These are phyloP conservation scores for Buathra laborator DNA, from an alignment of 2,888 invertebrate genomes.

Conservation along the genomic window DNA sequence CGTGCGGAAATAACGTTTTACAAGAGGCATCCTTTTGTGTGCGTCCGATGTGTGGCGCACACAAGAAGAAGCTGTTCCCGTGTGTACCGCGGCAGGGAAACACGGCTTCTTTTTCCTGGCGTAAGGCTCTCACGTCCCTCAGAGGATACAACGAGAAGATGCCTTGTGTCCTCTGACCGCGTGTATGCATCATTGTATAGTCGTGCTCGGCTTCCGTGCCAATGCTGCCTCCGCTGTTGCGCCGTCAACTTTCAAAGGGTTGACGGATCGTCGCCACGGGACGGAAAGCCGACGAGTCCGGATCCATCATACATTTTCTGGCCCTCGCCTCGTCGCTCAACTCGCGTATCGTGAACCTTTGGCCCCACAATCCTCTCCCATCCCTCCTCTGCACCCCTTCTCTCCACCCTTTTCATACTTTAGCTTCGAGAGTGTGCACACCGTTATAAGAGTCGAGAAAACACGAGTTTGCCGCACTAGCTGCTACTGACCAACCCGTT, in stretches of 20 bases:
- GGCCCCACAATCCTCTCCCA: constrained; percentile 35
- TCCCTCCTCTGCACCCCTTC: constrained; percentile 46
- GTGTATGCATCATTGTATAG: constrained; percentile 48
- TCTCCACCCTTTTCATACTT: not conserved
- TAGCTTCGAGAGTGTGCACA: not conserved
- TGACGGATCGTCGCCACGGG: constrained; percentile 84
- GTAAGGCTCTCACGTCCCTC: constrained; percentile 40
- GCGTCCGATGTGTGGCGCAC: not conserved
- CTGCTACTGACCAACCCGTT: constrained; percentile 16
- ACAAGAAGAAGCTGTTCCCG: constrained; percentile 18
- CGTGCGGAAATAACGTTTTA: not conserved
- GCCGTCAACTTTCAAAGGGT: constrained; percentile 82
- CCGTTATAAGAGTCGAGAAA: not conserved
- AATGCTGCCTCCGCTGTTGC: constrained; percentile 69
- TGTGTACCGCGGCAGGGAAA: not conserved
- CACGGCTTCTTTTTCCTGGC: constrained; percentile 41
- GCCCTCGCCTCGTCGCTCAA: constrained; percentile 63
- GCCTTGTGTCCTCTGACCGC: constrained; percentile 41
- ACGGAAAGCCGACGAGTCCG: constrained; percentile 80
- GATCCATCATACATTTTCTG: constrained; percentile 81
- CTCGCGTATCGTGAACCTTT: constrained; percentile 37
- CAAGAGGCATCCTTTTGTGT: not conserved
- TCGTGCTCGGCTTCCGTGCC: constrained; percentile 40
- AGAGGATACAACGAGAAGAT: constrained; percentile 57
- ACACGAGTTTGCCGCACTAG: constrained; percentile 7